phyloP scores from a whole-genome alignment of 2,113 vertebrate species.

The Calonectris borealis region DNA sequence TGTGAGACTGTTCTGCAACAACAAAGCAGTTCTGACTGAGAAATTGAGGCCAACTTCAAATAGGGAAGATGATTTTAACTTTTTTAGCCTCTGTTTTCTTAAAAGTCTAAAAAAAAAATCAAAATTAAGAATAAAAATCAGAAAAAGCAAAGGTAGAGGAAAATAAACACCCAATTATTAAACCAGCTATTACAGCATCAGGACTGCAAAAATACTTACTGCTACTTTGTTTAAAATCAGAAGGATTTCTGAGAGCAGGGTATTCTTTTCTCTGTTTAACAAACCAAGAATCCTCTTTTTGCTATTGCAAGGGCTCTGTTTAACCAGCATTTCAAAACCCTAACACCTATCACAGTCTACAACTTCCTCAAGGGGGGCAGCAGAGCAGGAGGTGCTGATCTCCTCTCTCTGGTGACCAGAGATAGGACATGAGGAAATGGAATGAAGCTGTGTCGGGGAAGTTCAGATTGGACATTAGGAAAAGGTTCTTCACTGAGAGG shows the following conservation, averaged over 20 bases:
- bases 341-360: not conserved
- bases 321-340: conserved; percentile 37
- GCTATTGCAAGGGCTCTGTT: not conserved
- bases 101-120: not conserved
- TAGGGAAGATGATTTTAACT: not conserved
- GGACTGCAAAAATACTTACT: not conserved
- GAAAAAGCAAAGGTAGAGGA: not conserved
- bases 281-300: not conserved
- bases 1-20: conserved; percentile 23
- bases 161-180: not conserved
- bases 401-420: not conserved
- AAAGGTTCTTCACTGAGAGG: no score
- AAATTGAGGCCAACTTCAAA: conserved; percentile 46
- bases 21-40: not conserved
- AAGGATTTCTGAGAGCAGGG: not conserved
- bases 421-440: not conserved
- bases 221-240: not conserved
- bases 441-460: no score
- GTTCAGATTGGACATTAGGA: no score
- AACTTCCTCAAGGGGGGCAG: not conserved
- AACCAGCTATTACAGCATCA: not conserved
- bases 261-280: conserved; percentile 1
- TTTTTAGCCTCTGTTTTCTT: not conserved
- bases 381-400: not conserved
- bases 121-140: conserved; percentile 11